These are phyloP conservation scores for Drosophila atripex DNA, from an alignment of 2,888 invertebrate genomes.

Conservation along the genomic window DNA sequence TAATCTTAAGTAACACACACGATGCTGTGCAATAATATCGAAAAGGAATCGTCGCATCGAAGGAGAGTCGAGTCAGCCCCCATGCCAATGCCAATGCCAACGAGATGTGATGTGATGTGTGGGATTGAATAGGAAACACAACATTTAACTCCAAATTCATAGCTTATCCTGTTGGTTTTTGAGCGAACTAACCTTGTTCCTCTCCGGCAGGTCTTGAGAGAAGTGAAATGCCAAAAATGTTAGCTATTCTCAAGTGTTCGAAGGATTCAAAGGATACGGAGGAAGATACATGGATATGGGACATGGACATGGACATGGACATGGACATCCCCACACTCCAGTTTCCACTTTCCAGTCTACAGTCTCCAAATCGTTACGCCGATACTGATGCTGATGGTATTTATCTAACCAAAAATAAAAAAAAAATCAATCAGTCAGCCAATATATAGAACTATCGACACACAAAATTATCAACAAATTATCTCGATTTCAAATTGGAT, in stretches of 20 bases:
- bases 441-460: constrained; percentile 70
- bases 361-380: constrained; percentile 35
- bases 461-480: constrained; percentile 80
- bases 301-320: constrained; percentile 44
- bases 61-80: constrained; percentile 13
- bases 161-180: constrained; percentile 84
- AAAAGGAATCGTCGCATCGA: constrained; percentile 15
- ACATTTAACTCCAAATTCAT: constrained; percentile 59
- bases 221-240: constrained; percentile 69
- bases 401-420: constrained; percentile 80
- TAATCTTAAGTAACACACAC: constrained; percentile 42
- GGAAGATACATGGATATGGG: constrained; percentile 49
- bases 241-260: constrained; percentile 75
- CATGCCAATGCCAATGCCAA: constrained; percentile 16
- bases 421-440: constrained; percentile 54
- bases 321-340: constrained; percentile 40
- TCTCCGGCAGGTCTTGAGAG: constrained; percentile 85
- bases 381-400: constrained; percentile 80
- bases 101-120: constrained; percentile 32
- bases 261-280: constrained; percentile 46
- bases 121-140: constrained; percentile 47
- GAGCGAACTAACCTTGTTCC: constrained; percentile 85
- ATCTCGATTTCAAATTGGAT: constrained; percentile 78
- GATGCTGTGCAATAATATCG: constrained; percentile 21
- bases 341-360: constrained; percentile 24